phyloP scores from a whole-genome alignment of 2,888 invertebrate genomes.

The Lamellibrachia satsuma region DNA sequence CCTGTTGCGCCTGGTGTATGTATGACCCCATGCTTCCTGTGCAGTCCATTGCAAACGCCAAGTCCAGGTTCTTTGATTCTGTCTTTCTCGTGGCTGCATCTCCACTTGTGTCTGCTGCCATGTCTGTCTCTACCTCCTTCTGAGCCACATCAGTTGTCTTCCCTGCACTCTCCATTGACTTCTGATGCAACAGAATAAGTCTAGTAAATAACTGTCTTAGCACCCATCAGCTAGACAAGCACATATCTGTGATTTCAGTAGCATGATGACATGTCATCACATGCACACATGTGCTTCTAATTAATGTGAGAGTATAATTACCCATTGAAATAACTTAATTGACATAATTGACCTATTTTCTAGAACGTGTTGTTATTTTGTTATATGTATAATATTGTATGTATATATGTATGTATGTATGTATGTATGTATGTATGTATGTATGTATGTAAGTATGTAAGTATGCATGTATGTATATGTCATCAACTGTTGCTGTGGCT shows the following conservation, averaged over 20 bases:
- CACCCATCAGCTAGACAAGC: neutral
- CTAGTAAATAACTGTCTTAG: neutral
- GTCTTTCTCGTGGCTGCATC: neutral
- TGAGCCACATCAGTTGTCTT: neutral
- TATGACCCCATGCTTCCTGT: conserved; percentile 60
- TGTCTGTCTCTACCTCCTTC: neutral
- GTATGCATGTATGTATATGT: no score
- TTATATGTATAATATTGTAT: no score
- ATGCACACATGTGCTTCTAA: no score
- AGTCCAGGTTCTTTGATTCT: conserved; percentile 44
- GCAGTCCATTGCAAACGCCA: conserved; percentile 61
- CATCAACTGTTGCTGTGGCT: no score
- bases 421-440: no score
- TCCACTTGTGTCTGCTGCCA: neutral
- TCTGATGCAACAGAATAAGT: neutral
- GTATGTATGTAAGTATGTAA: no score
- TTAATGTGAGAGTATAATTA: no score
- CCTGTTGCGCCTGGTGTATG: conserved; percentile 49
- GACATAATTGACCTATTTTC: no score
- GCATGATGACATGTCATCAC: no score
- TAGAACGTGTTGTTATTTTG: no score
- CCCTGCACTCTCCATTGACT: neutral
- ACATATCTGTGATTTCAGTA: neutral
- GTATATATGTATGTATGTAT: no score
- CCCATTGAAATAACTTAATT: no score